Conservation (phyloP, 2,113 vertebrate genomes). For the Phainopepla nitens region DNA sequence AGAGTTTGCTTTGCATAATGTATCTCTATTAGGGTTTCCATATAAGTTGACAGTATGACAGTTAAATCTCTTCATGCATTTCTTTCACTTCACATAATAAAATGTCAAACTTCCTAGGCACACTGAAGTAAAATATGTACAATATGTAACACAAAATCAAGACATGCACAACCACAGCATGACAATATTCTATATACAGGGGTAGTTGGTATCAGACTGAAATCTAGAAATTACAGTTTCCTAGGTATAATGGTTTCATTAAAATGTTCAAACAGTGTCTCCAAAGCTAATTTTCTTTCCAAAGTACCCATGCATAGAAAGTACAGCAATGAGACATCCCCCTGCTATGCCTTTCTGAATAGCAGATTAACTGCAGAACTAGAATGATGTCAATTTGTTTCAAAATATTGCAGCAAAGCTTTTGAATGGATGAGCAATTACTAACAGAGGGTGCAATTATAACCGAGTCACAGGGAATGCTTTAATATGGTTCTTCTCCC, state of each 20-base stretch:
- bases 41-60: background rate
- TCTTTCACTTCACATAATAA: background rate
- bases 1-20: background rate
- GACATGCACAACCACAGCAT: background rate
- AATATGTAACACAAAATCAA: background rate
- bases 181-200: background rate
- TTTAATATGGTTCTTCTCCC: constrained; percentile 45
- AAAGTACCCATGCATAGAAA: constrained; percentile 47
- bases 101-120: background rate
- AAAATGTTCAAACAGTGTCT: constrained; percentile 43
- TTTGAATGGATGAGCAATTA: constrained; percentile 69
- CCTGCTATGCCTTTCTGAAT: constrained; percentile 64
- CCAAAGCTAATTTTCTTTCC: constrained; percentile 51
- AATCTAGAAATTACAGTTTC: constrained; percentile 44
- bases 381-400: constrained; percentile 71
- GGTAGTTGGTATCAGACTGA: constrained; percentile 8
- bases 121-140: background rate
- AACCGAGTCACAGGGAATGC: constrained; percentile 30
- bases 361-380: constrained; percentile 62
- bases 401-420: constrained; percentile 70
- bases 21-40: background rate
- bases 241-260: constrained; percentile 56
- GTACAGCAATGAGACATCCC: constrained; percentile 52
- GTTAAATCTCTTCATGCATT: background rate
- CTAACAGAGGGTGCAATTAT: constrained; percentile 56